phyloP scores from a whole-genome alignment of 2,888 invertebrate genomes.

The Drosophila setosimentum region DNA sequence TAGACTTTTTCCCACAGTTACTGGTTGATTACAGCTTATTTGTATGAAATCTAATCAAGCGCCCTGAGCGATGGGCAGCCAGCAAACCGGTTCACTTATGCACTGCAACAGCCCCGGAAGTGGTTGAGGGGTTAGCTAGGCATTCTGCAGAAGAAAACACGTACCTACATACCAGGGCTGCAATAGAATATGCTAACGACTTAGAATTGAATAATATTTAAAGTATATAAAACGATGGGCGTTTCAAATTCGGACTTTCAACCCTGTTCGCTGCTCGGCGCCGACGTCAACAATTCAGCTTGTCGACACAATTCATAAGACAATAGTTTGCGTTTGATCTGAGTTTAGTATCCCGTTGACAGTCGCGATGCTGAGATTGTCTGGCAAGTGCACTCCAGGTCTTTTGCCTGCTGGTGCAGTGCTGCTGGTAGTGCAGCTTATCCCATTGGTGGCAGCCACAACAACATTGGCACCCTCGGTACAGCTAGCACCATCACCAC shows the following conservation, averaged over 20 bases:
- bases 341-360: constrained; percentile 52
- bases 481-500: too few species aligned
- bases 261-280: constrained; percentile 9
- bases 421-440: constrained; percentile 34
- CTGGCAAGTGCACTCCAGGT: constrained; percentile 44
- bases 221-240: constrained; percentile 6
- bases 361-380: constrained; percentile 52
- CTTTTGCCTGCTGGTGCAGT: constrained; percentile 41
- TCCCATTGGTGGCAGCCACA: not conserved
- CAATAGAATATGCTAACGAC: constrained; percentile 13
- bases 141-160: constrained; percentile 16
- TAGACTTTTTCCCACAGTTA: constrained; percentile 58
- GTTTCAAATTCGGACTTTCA: constrained; percentile 3
- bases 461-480: not conserved
- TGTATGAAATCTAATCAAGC: constrained; percentile 35
- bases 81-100: constrained; percentile 35
- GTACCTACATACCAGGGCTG: constrained; percentile 16
- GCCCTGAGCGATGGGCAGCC: constrained; percentile 15
- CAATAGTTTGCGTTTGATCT: constrained; percentile 32
- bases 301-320: constrained; percentile 55
- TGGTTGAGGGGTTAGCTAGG: constrained; percentile 21
- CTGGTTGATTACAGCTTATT: constrained; percentile 55
- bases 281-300: constrained; percentile 15
- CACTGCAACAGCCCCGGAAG: constrained; percentile 37
- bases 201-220: constrained; percentile 14